Evolutionary conservation across 2,888 invertebrate species (phyloP).

Genomic region (Hydroisotoma schaefferi): DNA sequence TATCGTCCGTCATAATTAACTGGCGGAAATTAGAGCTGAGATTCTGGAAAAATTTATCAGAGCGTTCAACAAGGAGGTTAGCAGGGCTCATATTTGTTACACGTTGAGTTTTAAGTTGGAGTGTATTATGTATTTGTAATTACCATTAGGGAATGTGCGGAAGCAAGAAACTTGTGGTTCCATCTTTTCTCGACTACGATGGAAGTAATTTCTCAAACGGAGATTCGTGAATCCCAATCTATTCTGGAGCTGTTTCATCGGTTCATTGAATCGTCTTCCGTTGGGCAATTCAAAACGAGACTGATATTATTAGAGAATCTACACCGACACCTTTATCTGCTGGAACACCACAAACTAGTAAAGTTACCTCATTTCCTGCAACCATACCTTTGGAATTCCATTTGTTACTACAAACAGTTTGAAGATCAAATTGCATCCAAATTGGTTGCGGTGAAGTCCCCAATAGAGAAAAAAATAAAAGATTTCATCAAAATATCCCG

Average conservation of each 20-base stretch:
- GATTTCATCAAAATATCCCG: constrained; percentile 92
- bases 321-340: constrained; percentile 67
- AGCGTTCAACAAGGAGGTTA: constrained; percentile 65
- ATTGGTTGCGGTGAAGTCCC: constrained; percentile 66
- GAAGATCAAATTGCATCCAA: constrained; percentile 61
- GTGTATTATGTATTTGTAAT: not conserved
- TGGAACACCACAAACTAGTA: constrained; percentile 8
- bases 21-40: constrained; percentile 89
- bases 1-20: constrained; percentile 77
- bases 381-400: constrained; percentile 68
- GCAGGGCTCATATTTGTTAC: no score
- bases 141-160: constrained; percentile 59
- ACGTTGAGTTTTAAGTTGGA: no score
- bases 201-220: constrained; percentile 55
- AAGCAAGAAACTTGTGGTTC: constrained; percentile 85
- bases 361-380: constrained; percentile 12
- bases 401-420: constrained; percentile 81
- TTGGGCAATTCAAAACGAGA: constrained; percentile 78
- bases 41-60: constrained; percentile 80
- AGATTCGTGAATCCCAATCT: constrained; percentile 51
- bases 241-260: constrained; percentile 65
- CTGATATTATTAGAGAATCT: constrained; percentile 74
- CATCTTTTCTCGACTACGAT: constrained; percentile 69
- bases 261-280: constrained; percentile 76
- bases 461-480: constrained; percentile 86